These are phyloP conservation scores for Drosophila infuscata DNA, from an alignment of 2,888 invertebrate species.

Conservation along the genomic window DNA sequence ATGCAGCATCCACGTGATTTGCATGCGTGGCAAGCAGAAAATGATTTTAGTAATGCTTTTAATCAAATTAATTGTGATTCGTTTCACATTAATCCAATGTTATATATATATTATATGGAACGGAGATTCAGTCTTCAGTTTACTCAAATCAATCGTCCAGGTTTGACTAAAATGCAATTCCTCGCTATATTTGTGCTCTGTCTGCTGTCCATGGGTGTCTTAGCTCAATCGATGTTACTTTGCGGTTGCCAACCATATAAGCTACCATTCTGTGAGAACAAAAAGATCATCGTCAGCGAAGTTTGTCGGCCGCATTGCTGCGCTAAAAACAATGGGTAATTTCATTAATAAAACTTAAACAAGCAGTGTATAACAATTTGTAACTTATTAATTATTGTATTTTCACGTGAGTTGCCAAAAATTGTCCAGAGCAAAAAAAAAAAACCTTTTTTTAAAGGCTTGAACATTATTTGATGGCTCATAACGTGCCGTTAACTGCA, in stretches of 20 bases:
- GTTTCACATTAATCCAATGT: not conserved
- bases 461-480: not conserved
- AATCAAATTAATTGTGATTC: not conserved
- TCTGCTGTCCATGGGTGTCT: too few relatives aligned
- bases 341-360: not conserved
- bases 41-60: not conserved
- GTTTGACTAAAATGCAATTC: not conserved
- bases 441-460: not conserved
- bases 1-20: constrained; percentile 61
- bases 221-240: too few relatives aligned
- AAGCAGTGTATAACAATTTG: not conserved
- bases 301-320: too few relatives aligned
- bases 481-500: constrained; percentile 26
- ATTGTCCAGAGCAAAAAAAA: not conserved
- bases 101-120: too few relatives aligned
- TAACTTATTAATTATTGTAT: not conserved
- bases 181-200: not conserved
- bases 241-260: too few relatives aligned
- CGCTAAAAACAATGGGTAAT: too few relatives aligned
- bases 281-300: too few relatives aligned
- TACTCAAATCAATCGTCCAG: not conserved
- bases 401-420: not conserved
- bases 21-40: constrained; percentile 64
- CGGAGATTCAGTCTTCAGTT: not conserved
- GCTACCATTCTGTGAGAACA: too few relatives aligned